Evolutionary conservation across 2,888 invertebrate genomes (phyloP), one percentile per base, ranked within the genome.

Genomic region (Leptopilina drosophilae): DNA sequence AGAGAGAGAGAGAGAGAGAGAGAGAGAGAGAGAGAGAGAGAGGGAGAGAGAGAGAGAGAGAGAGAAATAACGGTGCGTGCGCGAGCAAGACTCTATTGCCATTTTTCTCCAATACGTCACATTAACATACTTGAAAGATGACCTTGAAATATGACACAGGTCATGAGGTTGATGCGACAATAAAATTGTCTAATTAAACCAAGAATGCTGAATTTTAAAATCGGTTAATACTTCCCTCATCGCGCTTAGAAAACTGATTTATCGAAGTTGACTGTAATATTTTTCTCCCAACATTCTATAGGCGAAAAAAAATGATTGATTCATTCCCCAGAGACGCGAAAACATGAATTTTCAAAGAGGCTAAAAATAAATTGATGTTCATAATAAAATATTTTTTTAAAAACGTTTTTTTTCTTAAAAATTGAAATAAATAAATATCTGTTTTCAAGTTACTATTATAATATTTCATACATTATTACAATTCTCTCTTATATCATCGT

Each of bases 131-230:
- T 69, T 33, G 14, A 69, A 69, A 53, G 49, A 9, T 53, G 69
- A 69, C 69, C 69, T 53, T 69, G 49, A 69, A 69, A 53, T 69
- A 69, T 69, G 69, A 69, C 69, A 26, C 49, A 5, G 69, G 69
- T 53, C 69, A 69, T 14, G 49, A 69, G 69, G 53, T 69, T 69
- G 69, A 69, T 53, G 69, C 14, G 69, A 53, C 49, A 53, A 26
- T 53, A 53, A 53, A 53, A 69, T 49, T 49, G 49, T 69, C 20
- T 53, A 26, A 69, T 53, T 8, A 69, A 26, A 53, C 26, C 8
- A 69, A 69, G 49, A 69, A 69, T 69, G 53, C 20, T 12, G 26
- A 12, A 20, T 20, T 46, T 69, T 69, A 66, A 20, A 4, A 33
- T 33, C 33, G 33, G 33, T 33, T 33, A 33, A 33, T 33, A 33